Conservation (phyloP, 2,797 vertebrate genomes). For the Channa striata region DNA sequence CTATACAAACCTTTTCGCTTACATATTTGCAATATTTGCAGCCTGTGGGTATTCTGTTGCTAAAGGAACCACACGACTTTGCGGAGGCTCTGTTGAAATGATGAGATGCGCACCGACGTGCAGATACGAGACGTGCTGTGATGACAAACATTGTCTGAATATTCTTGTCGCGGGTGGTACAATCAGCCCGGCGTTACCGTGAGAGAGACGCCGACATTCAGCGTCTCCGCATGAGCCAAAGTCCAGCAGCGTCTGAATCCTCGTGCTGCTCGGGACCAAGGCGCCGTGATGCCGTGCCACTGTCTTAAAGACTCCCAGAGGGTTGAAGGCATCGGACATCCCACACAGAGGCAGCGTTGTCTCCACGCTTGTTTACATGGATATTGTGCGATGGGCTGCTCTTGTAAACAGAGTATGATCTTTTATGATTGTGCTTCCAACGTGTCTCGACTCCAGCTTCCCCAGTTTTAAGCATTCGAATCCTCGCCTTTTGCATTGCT, state of each 20-base stretch:
- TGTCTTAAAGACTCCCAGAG: slow-evolving; percentile 4
- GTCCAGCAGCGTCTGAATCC: not conserved
- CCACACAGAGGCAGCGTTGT: not conserved
- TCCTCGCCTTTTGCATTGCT: too few species aligned
- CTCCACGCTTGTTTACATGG: not conserved
- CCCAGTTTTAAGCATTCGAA: not conserved
- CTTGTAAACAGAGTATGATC: not conserved
- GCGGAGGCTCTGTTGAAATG: not conserved
- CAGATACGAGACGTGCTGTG: too few species aligned
- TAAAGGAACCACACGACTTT: not conserved
- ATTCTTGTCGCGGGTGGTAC: not conserved
- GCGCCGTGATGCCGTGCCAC: not conserved
- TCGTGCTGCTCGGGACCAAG: not conserved
- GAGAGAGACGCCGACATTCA: not conserved
- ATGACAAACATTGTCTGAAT: not conserved
- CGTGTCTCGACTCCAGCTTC: not conserved
- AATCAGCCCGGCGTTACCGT: not conserved
- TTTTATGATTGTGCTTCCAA: not conserved
- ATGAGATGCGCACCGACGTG: too few species aligned
- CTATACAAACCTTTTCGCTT: too few species aligned
- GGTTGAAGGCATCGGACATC: not conserved
- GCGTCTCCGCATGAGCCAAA: slow-evolving; percentile 4
- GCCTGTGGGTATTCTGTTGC: not conserved
- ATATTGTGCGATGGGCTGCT: not conserved
- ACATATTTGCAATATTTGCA: too few species aligned